Evolutionary conservation across 2,113 vertebrate genomes (phyloP), one percentile per base, ranked within the genome.

Genomic region (Triplophysa tibetana): DNA sequence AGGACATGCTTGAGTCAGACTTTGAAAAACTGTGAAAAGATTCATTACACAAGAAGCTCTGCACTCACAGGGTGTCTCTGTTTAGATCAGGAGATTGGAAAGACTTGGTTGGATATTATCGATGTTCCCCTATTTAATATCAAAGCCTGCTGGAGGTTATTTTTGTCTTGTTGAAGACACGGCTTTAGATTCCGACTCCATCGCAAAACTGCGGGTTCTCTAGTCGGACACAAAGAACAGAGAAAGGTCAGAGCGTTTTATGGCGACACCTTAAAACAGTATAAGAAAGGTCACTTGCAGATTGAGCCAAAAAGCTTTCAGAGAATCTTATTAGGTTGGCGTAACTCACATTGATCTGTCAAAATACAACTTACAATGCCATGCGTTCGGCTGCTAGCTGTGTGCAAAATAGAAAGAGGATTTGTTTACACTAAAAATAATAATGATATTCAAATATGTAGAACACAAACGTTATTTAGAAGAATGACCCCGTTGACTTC

Each of bases 181-280:
- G 66, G 54, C 78, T 69, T 81, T 66, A 61, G 17, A 66, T 79
- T 68, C 52, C 52, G 75, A 75, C 70, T 66, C 19, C 33, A 68
- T 62, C 48, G 26, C 12, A 13, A 21, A 65, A 56, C 45, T 45
- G 33, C 62, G 81, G 79, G 62, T 52, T 24, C 70, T 75, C 74
- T 78, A 70, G 58, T 78, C 24, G 72, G 72, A 23, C 61, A 86
- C 66, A 80, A 79, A 80, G 61, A 64, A 68, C 29, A 21, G n/a
- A 54, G 68, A 83, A 85, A 86, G 79, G 85, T 83, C 82, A 77
- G 38, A 70, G 45, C 64, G 38, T 77, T 83, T 81, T 80, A 83
- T 83, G 63, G 78, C 17, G 72, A 62, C 62, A 73, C 43, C 70
- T 77, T 41, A 82, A 70, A 68, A 72, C 63, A 16, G 26, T 78